phyloP scores from a whole-genome alignment of 1,140 invertebrate species.

The Caenorhabditis brenneri region DNA sequence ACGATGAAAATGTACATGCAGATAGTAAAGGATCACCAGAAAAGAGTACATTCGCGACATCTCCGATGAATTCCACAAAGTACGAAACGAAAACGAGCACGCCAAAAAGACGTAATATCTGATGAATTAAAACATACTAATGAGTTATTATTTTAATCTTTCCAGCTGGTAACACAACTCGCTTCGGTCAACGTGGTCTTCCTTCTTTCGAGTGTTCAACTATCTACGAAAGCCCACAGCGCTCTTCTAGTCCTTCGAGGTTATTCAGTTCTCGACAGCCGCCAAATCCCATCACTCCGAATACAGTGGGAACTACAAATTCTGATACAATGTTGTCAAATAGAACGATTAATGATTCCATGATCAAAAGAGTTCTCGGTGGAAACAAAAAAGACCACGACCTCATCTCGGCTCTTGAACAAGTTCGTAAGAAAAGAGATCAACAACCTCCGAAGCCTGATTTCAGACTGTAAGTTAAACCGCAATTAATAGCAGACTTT shows the following conservation, averaged over 20 bases:
- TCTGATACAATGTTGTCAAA: background rate
- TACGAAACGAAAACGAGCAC: conserved; percentile 16
- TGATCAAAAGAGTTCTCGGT: background rate
- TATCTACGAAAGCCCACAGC: conserved; percentile 8
- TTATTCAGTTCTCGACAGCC: background rate
- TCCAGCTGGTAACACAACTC: background rate
- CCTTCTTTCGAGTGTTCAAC: background rate
- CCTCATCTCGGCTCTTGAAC: background rate
- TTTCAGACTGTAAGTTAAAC: background rate
- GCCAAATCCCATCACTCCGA: background rate
- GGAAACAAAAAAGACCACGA: background rate
- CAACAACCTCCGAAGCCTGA: background rate
- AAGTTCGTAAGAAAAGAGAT: background rate
- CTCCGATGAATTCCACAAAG: conserved; percentile 16
- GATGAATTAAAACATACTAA: background rate
- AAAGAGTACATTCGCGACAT: background rate
- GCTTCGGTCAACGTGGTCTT: background rate
- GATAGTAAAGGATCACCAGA: background rate
- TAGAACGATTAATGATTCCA: background rate
- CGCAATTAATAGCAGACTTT: background rate
- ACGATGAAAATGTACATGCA: background rate
- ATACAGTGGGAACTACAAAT: background rate
- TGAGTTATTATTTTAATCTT: background rate
- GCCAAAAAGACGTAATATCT: background rate
- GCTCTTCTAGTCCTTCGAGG: background rate